Evolutionary conservation across 2,888 invertebrate species (phyloP), one percentile per base, ranked within the genome.

Genomic region (Hyppa rectilinea): DNA sequence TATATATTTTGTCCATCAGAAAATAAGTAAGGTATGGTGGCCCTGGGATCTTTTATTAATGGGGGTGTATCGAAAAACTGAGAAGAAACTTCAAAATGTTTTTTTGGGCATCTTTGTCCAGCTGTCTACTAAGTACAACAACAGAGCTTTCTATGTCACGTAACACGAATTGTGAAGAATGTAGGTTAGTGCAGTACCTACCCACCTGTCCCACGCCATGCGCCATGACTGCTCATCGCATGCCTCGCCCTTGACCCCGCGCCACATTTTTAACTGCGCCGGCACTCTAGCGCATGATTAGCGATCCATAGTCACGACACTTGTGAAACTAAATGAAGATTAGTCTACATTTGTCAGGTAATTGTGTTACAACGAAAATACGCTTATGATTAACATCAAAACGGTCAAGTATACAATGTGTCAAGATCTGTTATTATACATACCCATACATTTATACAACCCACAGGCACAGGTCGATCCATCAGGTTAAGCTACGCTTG

Each of bases 241-340:
- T 26, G 68, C 69, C 80, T 59, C 43, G 81, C 67, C 86, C 86
- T 87, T 87, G 87, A 87, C 86, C 79, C 69, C 78, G 76, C 73
- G 78, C 78, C 83, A 86, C 85, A 87, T 87, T 89, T 90, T 89
- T 87, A 89, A 87, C 86, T 68, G 86, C 72, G 72, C 61, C 86
- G 56, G 85, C 66, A 78, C 68, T 80, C 77, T 67, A 83, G 86
- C 87, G 86, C 81, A 78, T 80, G 92, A 92, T 93, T 88, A 89
- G 85, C 82, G 82, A 86, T 88, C 85, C 75, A 81, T 75, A 88
- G 89, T 92, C 93, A 94, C 93, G 93, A 92, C 83, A 75, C 80
- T 93, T 93, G 88, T 88, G 89, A 90, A 89, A 93, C 81, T 49
- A 62, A 67, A 60, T 65, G 53, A 69, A 71, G 74, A 84, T 81